Base-by-base conservation (phyloP, 2,797 vertebrate genomes). In the Fringilla coelebs region DNA sequence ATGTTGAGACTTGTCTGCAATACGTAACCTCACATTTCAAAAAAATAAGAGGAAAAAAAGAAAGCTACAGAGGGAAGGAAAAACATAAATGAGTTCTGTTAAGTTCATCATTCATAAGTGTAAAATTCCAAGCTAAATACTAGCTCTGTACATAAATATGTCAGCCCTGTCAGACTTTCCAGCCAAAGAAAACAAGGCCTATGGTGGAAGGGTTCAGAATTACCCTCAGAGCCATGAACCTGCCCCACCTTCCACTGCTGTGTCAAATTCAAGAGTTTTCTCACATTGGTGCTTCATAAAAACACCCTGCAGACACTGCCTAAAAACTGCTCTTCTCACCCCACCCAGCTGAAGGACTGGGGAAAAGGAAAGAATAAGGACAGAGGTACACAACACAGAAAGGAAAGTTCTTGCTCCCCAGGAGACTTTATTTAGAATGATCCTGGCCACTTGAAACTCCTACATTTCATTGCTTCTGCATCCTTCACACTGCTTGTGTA, bases 51-150 rank as follows among this genome's bases (percentile, higher is more conserved):
- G 24, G 12, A 22, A 29, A 26, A 29, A 38, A 75, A 34, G 94
- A 93, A 94, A 71, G 54, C 74, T 89, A 85, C 48, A 72, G 90
- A 96, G 60, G 88, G 41, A 94, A 94, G 71, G 85, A 79, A 48
- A 92, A 92, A 88, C 90, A 96, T 90, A 97, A 95, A 95, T 89
- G 83, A 65, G 62, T 96, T 97, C 97, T 96, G 93, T 97, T 97
- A 95, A 96, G 94, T 94, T 97, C 96, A 97, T 98, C 95, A 96
- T 95, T 97, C 90, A 32, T 86, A 97, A 67, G 97, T 97, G 97
- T 89, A 97, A 98, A 98, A 98, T 97, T 98, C 97, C 97, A 98
- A 97, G 91, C 89, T 97, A 97, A 98, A 97, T 97, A 96, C 93
- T 90, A 97, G 93, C 86, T 97, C 93, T 94, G 93, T 95, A 86